Conservation (phyloP, 2,797 vertebrate species). For the Petrocephalus sullivani region DNA sequence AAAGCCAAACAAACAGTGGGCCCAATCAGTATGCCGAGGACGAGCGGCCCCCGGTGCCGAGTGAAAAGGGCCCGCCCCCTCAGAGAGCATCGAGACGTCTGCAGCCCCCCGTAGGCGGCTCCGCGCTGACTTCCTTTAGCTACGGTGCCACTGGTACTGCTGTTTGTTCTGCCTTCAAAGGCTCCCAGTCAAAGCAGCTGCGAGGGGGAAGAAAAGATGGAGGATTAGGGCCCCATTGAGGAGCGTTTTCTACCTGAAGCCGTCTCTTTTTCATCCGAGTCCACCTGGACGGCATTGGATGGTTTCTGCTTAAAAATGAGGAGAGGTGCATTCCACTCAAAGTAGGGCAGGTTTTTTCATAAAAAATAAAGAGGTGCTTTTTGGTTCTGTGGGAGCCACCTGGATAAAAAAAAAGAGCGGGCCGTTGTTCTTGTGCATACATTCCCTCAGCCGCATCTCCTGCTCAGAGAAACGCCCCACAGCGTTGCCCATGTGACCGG, state of each 20-base stretch:
- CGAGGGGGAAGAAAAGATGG: slow-evolving; percentile 41
- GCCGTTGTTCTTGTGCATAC: slow-evolving; percentile 43
- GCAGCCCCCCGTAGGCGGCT: slow-evolving; percentile 48
- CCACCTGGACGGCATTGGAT: slow-evolving; percentile 59
- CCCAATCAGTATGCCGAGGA: not conserved
- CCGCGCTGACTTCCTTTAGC: slow-evolving; percentile 37
- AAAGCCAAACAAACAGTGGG: slow-evolving; percentile 20
- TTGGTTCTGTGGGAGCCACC: slow-evolving; percentile 34
- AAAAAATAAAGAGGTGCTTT: slow-evolving; percentile 11
- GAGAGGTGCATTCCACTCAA: not conserved
- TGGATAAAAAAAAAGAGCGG: slow-evolving; percentile 31
- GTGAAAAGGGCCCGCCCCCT: not conserved
- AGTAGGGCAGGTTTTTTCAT: slow-evolving; percentile 36
- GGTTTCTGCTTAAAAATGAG: not conserved
- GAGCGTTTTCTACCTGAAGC: slow-evolving; percentile 50
- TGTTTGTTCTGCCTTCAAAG: slow-evolving; percentile 18
- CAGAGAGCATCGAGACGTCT: slow-evolving; percentile 37
- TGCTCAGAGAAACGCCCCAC: not conserved
- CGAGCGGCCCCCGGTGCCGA: slow-evolving; percentile 32
- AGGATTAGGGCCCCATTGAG: slow-evolving; percentile 49
- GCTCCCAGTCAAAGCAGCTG: slow-evolving; percentile 24
- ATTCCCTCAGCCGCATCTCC: slow-evolving; percentile 37
- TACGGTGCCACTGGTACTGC: not conserved
- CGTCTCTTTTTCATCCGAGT: slow-evolving; percentile 52
- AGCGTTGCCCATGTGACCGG: not conserved